Percentiles rank a stretch among this genome's conserved stretches.
phyloP scores from a whole-genome alignment of 1,140 invertebrate genomes.

The Dufourea novaeangliae region DNA sequence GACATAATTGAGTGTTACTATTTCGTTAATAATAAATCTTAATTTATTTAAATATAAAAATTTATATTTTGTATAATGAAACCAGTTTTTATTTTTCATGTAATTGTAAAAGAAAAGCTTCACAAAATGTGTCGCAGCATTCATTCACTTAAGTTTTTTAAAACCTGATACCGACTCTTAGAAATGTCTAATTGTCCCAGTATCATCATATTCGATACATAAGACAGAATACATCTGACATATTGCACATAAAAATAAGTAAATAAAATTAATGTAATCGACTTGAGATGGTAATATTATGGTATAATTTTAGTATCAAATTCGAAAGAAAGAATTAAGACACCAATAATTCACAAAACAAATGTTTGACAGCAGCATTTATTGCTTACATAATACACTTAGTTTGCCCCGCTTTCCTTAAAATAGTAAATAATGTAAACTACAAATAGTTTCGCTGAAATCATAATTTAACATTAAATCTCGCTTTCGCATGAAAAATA shows the following conservation, averaged over 20 bases:
- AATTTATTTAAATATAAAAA: not conserved
- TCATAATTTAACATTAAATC: constrained; percentile 13
- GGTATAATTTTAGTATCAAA: too few relatives aligned
- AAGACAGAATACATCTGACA: too few relatives aligned
- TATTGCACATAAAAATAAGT: too few relatives aligned
- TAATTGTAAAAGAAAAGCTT: too few relatives aligned
- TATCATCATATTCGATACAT: too few relatives aligned
- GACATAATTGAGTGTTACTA: not conserved
- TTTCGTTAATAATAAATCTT: constrained; percentile 3
- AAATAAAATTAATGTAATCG: too few relatives aligned
- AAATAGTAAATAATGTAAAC: constrained; percentile 41
- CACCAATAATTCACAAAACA: not conserved
- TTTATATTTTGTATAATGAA: not conserved
- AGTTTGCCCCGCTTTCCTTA: constrained; percentile 43
- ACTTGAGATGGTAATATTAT: too few relatives aligned
- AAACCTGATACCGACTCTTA: too few relatives aligned
- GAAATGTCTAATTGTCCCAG: too few relatives aligned
- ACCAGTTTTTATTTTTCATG: not conserved
- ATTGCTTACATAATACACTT: constrained; percentile 47
- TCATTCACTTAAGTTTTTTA: too few relatives aligned
- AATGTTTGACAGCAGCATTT: constrained; percentile 46
- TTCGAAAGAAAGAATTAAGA: too few relatives aligned
- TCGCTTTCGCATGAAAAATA: constrained; percentile 41
- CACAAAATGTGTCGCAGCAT: too few relatives aligned
- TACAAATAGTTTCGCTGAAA: constrained; percentile 25